These are phyloP conservation scores for Siniperca chuatsi DNA, from an alignment of 2,113 vertebrate species.

Conservation along the genomic window DNA sequence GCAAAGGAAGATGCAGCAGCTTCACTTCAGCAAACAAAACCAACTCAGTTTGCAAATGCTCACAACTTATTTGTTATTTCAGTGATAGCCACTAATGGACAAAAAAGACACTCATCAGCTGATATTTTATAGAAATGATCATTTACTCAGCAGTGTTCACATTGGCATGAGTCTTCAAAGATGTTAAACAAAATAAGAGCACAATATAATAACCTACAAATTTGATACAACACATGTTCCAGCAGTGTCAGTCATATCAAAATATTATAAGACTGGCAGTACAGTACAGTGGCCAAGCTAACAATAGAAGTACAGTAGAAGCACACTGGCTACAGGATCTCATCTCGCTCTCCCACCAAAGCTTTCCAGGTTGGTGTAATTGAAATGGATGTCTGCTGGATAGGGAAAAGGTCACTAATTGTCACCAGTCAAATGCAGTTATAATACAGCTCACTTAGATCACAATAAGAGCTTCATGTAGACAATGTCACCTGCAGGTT, in stretches of 20 bases:
- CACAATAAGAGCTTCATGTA: slow-evolving; percentile 69
- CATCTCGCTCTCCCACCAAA: slow-evolving; percentile 37
- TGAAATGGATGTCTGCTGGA: slow-evolving; percentile 80
- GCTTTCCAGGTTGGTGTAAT: slow-evolving; percentile 65
- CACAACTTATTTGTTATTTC: background rate
- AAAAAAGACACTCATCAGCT: background rate
- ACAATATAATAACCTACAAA: background rate
- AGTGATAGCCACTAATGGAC: background rate
- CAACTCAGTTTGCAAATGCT: background rate
- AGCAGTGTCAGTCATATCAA: background rate
- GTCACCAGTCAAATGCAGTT: slow-evolving; percentile 84
- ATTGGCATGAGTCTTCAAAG: background rate
- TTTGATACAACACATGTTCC: background rate
- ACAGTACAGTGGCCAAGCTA: background rate
- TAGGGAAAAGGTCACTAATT: slow-evolving; percentile 84
- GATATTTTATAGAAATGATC: background rate
- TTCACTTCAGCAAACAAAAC: slow-evolving; percentile 19
- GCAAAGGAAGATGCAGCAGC: background rate
- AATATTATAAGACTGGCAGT: background rate
- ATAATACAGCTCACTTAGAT: slow-evolving; percentile 74
- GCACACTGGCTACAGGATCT: slow-evolving; percentile 33
- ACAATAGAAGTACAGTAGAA: slow-evolving; percentile 26
- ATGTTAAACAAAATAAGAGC: background rate
- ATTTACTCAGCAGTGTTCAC: background rate
- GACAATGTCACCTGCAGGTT: slow-evolving; percentile 77